Evolutionary conservation across 2,113 vertebrate genomes (phyloP), one percentile per base, ranked within the genome.

Genomic region (Gobio gobio): DNA sequence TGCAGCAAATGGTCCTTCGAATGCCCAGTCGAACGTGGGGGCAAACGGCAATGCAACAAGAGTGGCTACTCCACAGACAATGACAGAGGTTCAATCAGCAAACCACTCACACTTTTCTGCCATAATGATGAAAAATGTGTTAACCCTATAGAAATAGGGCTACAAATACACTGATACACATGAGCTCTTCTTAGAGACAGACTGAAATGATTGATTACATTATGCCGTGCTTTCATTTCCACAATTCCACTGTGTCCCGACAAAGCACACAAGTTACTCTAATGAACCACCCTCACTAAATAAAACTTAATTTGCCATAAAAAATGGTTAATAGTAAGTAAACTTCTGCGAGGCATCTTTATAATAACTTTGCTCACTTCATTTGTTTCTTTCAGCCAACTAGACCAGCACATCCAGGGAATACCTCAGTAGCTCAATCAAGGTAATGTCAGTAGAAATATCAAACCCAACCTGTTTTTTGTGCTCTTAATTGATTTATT

Each of bases 381-480:
- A 22, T 51, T 78, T 70, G 6, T 56, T 82, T 45, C 22, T 85
- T 82, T n/a, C 83, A 88, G 87, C 22, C 43, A 70, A 33, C 51
- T 6, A 26, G 7, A 22, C 45, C 79, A 45, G 24, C 59, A 40
- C 26, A 66, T 51, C 70, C 16, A 8, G 7, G n/a, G 40, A 12
- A 36, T 33, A 16, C 58, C 63, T 43, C 79, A 10, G 47, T 10
- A 43, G 13, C 8, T 56, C 16, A 51, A 10, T 5, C 59, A 24
- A 88, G 88, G 89, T 90, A 86, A 77, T 8, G 18, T 2, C 36
- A 29, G 9, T 20, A 29, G 12, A 63, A 49, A 78, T 29, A 18
- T 61, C 10, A 5, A 72, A 6, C 5, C 5, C 20, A 54, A 10
- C 26, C 18, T 29, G 10, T 10, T 16, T 36, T 36, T 36, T 10